Base-by-base conservation (phyloP, 23 tunicate species). In the Clavelina lepadiformis region DNA sequence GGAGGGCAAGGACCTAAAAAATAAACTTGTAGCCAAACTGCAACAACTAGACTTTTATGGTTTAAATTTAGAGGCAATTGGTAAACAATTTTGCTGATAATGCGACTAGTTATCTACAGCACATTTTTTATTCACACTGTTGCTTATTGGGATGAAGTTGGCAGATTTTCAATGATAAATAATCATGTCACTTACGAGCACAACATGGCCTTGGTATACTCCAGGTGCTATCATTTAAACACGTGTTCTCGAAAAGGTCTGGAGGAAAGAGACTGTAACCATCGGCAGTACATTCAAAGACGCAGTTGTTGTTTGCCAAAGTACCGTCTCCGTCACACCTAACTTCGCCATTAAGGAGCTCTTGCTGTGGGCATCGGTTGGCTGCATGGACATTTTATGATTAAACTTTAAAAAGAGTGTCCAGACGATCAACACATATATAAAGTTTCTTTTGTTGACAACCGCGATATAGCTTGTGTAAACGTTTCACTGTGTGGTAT, bases 1-100 rank as follows among this genome's bases (percentile, higher is more conserved):
- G 89, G 89, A 18, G 89, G 89, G 35, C 89, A 82, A n/a, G 56
- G 72, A 34, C 73, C 87, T 80, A 59, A 3, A 54, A 38, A 71
- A 30, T 28, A 26, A 45, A 24, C 33, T 3, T 1, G 38, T 59
- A 31, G 30, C 35, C 4, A 25, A 6, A 26, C 19, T 59, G 23
- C 19, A 22, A n/a, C 15, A 5, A 27, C 30, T n/a, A n/a, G n/a
- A n/a, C n/a, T n/a, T n/a, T n/a, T n/a, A n/a, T n/a, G n/a, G n/a
- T n/a, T n/a, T n/a, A n/a, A n/a, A n/a, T n/a, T n/a, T n/a, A n/a
- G n/a, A n/a, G n/a, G n/a, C n/a, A n/a, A n/a, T n/a, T n/a, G n/a
- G n/a, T n/a, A n/a, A n/a, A n/a, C n/a, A n/a, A n/a, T n/a, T n/a
- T n/a, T n/a, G n/a, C n/a, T n/a, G n/a, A n/a, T n/a, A n/a, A n/a